Conservation (phyloP, 2,888 invertebrate species). For the Acleris literana region DNA sequence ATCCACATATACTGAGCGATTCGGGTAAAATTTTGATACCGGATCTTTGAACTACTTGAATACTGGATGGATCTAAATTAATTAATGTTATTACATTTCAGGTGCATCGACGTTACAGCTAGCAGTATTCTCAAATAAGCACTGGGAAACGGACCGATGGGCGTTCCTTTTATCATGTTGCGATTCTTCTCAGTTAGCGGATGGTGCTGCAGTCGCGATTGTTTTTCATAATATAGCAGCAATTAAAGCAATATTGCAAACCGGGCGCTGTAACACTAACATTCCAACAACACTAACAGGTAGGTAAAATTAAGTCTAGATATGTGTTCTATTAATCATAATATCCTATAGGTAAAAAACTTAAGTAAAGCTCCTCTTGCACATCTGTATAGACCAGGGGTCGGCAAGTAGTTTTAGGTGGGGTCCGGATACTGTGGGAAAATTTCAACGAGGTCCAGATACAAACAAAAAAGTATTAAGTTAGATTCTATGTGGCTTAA, state of each 20-base stretch:
- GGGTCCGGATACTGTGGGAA: no score
- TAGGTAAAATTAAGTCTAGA: conserved; percentile 38
- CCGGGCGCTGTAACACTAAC: conserved; percentile 73
- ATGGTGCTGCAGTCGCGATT: conserved; percentile 76
- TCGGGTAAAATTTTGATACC: conserved; percentile 57
- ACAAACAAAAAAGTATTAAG: no score
- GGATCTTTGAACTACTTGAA: not conserved
- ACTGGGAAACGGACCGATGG: conserved; percentile 71
- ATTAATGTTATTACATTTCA: conserved; percentile 43
- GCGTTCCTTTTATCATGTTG: conserved; percentile 67
- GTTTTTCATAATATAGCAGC: conserved; percentile 69
- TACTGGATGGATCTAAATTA: not conserved
- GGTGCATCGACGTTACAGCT: conserved; percentile 76
- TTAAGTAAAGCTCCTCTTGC: no score
- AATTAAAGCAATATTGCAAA: conserved; percentile 66
- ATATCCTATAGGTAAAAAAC: no score
- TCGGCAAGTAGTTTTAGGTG: no score
- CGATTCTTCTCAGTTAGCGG: conserved; percentile 77
- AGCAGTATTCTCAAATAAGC: conserved; percentile 69
- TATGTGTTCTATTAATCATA: no score
- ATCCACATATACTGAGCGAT: conserved; percentile 71
- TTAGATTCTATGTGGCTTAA: no score
- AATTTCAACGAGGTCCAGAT: no score
- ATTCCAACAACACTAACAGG: conserved; percentile 76
- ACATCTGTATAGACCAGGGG: no score